phyloP scores from a whole-genome alignment of 2,888 invertebrate genomes.

The Malthinus flaveolus region DNA sequence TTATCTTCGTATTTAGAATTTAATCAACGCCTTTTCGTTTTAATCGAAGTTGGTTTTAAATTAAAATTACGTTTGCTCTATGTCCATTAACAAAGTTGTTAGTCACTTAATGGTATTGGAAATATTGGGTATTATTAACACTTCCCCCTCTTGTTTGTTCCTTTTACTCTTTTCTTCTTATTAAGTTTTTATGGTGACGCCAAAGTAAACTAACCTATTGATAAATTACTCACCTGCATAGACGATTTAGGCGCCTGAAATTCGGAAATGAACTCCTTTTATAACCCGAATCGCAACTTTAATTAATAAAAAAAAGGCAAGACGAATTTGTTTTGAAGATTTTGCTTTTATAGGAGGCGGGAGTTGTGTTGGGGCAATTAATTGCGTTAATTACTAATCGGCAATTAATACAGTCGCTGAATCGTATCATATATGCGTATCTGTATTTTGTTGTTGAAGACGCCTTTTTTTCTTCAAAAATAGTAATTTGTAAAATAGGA shows the following conservation, averaged over 20 bases:
- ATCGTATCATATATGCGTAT: too few species aligned
- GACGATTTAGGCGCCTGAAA: neutral
- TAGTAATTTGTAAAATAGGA: too few species aligned
- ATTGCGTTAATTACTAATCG: too few species aligned
- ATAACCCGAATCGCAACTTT: neutral
- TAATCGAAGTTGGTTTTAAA: neutral
- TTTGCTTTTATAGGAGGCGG: too few species aligned
- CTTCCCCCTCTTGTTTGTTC: constrained; percentile 9
- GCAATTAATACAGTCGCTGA: too few species aligned
- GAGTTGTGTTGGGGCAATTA: too few species aligned
- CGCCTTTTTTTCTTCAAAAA: too few species aligned
- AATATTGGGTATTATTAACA: constrained; percentile 17
- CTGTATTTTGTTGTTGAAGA: too few species aligned
- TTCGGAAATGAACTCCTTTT: neutral
- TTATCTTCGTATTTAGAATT: too few species aligned
- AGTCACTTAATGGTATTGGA: constrained; percentile 8
- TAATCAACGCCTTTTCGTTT: too few species aligned
- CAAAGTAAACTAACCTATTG: neutral
- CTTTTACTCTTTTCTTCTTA: constrained; percentile 2
- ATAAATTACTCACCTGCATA: constrained; percentile 4
- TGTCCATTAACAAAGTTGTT: constrained; percentile 13
- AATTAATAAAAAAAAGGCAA: constrained; percentile 1
- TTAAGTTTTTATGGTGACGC: constrained; percentile 10
- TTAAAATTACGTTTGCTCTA: constrained; percentile 12
- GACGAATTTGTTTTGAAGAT: neutral